phyloP scores from a whole-genome alignment of 2,797 vertebrate genomes.

The Anguilla obscura region DNA sequence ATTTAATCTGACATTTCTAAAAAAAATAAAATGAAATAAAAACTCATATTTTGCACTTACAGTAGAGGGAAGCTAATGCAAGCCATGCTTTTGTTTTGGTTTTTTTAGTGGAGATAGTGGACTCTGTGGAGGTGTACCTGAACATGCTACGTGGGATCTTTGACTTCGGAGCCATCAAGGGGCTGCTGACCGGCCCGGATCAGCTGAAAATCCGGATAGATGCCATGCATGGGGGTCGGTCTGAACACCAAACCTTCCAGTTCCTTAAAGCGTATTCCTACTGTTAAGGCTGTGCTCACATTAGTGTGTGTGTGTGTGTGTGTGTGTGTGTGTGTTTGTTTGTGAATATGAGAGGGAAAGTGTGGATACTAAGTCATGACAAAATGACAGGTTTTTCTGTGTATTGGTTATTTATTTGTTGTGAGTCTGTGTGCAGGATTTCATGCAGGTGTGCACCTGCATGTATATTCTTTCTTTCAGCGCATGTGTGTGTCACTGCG shows the following conservation, averaged over 20 bases:
- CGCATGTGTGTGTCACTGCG: background rate
- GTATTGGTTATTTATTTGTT: background rate
- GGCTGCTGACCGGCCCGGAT: constrained; percentile 86
- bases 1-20: background rate
- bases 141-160: constrained; percentile 90
- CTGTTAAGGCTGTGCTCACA: background rate
- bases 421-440: background rate
- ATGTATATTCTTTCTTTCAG: background rate
- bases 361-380: background rate
- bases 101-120: constrained; percentile 92
- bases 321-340: background rate
- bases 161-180: constrained; percentile 90
- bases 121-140: constrained; percentile 96
- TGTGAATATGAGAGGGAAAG: background rate
- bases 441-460: background rate
- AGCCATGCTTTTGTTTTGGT: constrained; percentile 23
- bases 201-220: constrained; percentile 95
- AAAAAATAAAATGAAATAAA: background rate
- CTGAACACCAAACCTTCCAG: background rate
- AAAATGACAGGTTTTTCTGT: background rate
- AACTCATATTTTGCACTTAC: background rate
- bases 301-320: background rate
- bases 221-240: constrained; percentile 94
- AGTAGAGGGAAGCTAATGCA: background rate
- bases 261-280: background rate